These are phyloP conservation scores for Acanthosepion esculentum DNA, from an alignment of 2,888 invertebrate genomes.

Conservation along the genomic window DNA sequence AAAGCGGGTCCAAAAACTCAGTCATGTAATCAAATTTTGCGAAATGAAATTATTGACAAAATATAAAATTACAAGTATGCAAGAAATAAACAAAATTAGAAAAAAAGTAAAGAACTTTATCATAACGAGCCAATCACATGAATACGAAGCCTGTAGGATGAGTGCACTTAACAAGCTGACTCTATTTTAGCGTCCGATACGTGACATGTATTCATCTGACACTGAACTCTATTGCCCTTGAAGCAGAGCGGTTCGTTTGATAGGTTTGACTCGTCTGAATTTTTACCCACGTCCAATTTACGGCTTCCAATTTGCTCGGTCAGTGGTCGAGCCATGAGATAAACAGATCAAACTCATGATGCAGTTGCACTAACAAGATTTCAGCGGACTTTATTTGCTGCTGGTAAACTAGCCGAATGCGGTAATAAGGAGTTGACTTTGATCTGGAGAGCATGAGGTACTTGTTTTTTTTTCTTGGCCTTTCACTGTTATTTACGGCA, in stretches of 20 bases:
- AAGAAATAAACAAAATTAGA: too few species aligned
- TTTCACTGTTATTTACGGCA: not conserved
- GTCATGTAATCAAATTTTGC: too few species aligned
- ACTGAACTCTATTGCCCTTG: not conserved
- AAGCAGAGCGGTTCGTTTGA: not conserved
- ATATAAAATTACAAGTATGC: too few species aligned
- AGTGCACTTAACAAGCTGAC: not conserved
- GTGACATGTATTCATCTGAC: not conserved
- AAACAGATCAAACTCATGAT: constrained; percentile 18
- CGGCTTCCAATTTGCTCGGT: constrained; percentile 33
- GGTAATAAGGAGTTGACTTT: not conserved
- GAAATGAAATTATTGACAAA: too few species aligned
- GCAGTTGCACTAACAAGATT: not conserved
- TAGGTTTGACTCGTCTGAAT: not conserved
- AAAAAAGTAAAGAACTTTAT: too few species aligned
- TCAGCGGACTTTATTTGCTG: not conserved
- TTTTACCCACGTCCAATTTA: not conserved
- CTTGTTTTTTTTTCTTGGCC: not conserved
- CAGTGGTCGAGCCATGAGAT: not conserved
- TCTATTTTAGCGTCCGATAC: not conserved
- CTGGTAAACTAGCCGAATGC: not conserved
- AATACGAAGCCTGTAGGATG: not conserved
- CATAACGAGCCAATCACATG: not conserved
- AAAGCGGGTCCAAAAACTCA: too few species aligned
- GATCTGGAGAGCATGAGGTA: not conserved